These are phyloP conservation scores for Xylocampa areola DNA, from an alignment of 2,888 invertebrate genomes.

Conservation along the genomic window DNA sequence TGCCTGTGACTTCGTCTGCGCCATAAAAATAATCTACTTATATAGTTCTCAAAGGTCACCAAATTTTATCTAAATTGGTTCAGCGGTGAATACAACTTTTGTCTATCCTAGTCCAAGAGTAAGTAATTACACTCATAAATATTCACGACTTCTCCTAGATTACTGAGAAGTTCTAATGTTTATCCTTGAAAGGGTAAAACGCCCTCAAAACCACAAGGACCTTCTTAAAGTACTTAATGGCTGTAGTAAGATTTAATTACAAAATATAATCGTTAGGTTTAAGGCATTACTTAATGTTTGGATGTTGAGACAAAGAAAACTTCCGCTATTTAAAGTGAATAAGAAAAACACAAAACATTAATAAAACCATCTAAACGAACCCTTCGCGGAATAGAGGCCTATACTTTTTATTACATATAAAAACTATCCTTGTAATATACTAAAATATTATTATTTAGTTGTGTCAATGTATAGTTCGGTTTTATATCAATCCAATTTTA, in stretches of 20 bases:
- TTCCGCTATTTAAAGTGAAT: background rate
- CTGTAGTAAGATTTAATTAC: slow-evolving; percentile 30
- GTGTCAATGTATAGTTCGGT: too few relatives aligned
- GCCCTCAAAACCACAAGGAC: slow-evolving; percentile 25
- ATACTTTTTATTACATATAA: too few relatives aligned
- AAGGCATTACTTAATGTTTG: slow-evolving; percentile 16
- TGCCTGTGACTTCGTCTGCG: too few relatives aligned
- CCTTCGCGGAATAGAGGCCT: too few relatives aligned
- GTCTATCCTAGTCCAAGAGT: background rate
- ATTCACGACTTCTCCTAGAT: slow-evolving; percentile 48
- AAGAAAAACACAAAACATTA: too few relatives aligned
- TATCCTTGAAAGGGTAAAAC: slow-evolving; percentile 46
- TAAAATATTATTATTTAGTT: too few relatives aligned
- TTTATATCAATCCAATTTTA: too few relatives aligned
- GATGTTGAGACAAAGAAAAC: slow-evolving; percentile 2
- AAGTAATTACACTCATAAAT: slow-evolving; percentile 45
- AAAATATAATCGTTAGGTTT: slow-evolving; percentile 39
- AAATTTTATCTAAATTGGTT: too few relatives aligned
- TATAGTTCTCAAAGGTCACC: too few relatives aligned
- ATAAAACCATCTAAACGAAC: too few relatives aligned
- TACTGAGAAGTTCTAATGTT: slow-evolving; percentile 44
- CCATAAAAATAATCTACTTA: too few relatives aligned
- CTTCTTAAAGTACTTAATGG: slow-evolving; percentile 38
- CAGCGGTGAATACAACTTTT: background rate
- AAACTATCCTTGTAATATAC: too few relatives aligned